Evolutionary conservation across 2,797 vertebrate genomes (phyloP).

Genomic region (Vipera latastei): DNA sequence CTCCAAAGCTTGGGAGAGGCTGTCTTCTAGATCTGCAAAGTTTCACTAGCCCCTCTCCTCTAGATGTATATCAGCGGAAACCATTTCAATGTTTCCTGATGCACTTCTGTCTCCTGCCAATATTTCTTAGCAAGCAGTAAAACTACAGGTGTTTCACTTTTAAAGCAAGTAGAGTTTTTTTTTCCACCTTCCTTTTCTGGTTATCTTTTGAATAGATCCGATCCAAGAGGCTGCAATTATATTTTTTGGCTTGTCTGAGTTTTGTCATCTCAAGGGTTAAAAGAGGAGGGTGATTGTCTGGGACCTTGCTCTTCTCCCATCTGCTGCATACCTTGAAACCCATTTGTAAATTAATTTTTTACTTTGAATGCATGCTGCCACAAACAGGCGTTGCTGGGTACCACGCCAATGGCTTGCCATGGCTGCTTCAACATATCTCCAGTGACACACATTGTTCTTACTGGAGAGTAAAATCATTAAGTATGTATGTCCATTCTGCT

Average conservation of each 20-base stretch:
- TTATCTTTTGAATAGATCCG: not conserved
- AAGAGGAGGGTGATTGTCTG: conserved; percentile 15
- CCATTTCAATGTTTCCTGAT: conserved; percentile 53
- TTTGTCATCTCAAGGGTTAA: conserved; percentile 56
- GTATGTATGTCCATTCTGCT: conserved; percentile 49
- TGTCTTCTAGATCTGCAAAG: not conserved
- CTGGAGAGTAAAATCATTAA: conserved; percentile 46
- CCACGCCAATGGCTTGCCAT: conserved; percentile 22
- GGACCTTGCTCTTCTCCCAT: conserved; percentile 50
- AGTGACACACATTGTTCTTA: conserved; percentile 28
- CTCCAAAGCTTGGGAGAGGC: no score
- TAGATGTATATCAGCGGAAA: conserved; percentile 59
- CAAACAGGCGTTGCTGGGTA: conserved; percentile 14
- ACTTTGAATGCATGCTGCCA: conserved; percentile 40
- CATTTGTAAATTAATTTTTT: conserved; percentile 61
- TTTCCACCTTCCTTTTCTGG: not conserved
- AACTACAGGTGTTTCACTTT: conserved; percentile 70
- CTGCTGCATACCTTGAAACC: conserved; percentile 55
- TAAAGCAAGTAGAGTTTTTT: conserved; percentile 49
- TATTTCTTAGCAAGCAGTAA: conserved; percentile 57
- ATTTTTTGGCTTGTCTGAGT: conserved; percentile 44
- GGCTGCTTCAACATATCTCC: conserved; percentile 37
- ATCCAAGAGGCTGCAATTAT: conserved; percentile 44
- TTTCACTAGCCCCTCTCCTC: conserved; percentile 35
- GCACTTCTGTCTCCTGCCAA: conserved; percentile 70